Base-by-base conservation (phyloP, 1,140 invertebrate species). In the Pachyrhynchus sulphureomaculatus region DNA sequence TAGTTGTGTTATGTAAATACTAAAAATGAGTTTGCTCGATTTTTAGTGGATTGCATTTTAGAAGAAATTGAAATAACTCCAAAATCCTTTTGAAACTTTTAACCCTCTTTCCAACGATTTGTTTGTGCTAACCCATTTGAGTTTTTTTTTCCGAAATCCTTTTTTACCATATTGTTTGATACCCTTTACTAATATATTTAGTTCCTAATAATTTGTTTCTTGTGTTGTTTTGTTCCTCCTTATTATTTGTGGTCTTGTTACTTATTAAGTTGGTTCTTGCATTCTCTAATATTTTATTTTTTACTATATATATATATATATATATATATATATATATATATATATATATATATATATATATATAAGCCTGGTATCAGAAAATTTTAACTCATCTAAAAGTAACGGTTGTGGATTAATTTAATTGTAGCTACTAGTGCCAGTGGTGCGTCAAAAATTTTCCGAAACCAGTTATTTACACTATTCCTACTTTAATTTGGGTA, bases 1-100 rank as follows among this genome's bases (percentile, higher is more conserved):
- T 44, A 44, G 41, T 52, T 54, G 34, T 54, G 33, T 36, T 52
- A 13, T 54, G 37, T 54, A 54, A 54, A 51, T 37, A 51, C 29
- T 51, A 51, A 51, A 44, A 51, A 54, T 54, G 33, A 41, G 51
- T 54, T 54, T 54, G 34, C 36, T 41, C 48, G 23, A 54, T 26
- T 52, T 36, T 48, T 54, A 13, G 37, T 54, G 41, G 17, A 37
- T 54, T 54, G 51, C 51, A 54, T 54, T 42, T 54, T 54, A 54
- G 51, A 37, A 29, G 33, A 18, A 29, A 37, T 13, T 54, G 15
- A 24, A 36, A 21, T 54, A 41, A 21, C 34, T 15, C 8, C n/a
- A 20, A 10, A 9, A 18, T 18, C 20, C 41, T 5, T n/a, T 54
- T 37, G 15, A 21, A 12, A 37, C 18, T 54, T 15, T 29, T 24